phyloP scores from a whole-genome alignment of 2,113 vertebrate species.

The Gnathonemus echidnorhynchus region DNA sequence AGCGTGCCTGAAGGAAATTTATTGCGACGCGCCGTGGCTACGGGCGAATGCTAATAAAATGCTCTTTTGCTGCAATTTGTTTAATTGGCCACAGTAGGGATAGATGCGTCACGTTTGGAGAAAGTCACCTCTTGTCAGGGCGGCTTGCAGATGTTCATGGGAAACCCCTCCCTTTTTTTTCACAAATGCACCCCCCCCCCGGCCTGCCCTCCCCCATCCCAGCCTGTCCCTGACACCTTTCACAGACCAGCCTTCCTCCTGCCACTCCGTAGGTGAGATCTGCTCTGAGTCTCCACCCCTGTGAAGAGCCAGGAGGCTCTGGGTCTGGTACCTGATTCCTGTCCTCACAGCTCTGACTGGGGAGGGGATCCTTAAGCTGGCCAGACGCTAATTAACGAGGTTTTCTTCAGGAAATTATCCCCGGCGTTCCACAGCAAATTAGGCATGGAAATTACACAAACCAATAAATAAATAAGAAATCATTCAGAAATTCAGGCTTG shows the following conservation, averaged over 20 bases:
- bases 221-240: slow-evolving; percentile 30
- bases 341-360: slow-evolving; percentile 30
- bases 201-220: slow-evolving; percentile 29
- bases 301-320: not conserved
- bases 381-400: slow-evolving; percentile 58
- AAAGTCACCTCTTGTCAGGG: slow-evolving; percentile 45
- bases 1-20: slow-evolving; percentile 77
- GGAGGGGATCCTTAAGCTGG: slow-evolving; percentile 37
- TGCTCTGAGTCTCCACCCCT: not conserved
- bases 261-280: not conserved
- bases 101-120: slow-evolving; percentile 46
- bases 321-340: not conserved
- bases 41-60: slow-evolving; percentile 93
- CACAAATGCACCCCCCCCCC: not conserved
- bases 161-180: slow-evolving; percentile 30
- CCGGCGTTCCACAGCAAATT: slow-evolving; percentile 64
- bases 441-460: slow-evolving; percentile 57
- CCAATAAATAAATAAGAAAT: slow-evolving; percentile 56
- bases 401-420: slow-evolving; percentile 66
- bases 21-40: slow-evolving; percentile 68
- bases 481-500: slow-evolving; percentile 35
- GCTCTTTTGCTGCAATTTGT: slow-evolving; percentile 83
- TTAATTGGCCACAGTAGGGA: slow-evolving; percentile 92
- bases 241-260: not conserved
- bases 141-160: slow-evolving; percentile 62